Evolutionary conservation across 1,140 invertebrate genomes (phyloP).

Genomic region (Pogonus chalceus): DNA sequence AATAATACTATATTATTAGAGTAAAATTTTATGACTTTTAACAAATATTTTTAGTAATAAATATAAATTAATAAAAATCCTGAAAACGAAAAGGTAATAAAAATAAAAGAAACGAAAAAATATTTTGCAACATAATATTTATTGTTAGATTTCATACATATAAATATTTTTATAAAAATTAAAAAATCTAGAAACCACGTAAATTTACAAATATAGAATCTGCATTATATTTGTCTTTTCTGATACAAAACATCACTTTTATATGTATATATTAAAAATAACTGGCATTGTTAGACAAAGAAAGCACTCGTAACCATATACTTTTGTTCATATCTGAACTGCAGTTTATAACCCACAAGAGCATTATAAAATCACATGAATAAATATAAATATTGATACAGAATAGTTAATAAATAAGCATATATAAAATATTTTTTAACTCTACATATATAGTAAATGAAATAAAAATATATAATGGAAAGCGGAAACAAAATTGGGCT

Average conservation of each 20-base stretch:
- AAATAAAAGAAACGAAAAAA: not conserved
- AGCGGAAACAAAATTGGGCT: too few species aligned
- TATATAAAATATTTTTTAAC: not conserved
- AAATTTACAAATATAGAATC: not conserved
- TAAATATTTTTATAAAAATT: slow-evolving; percentile 6
- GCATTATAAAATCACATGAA: not conserved
- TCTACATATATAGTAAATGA: too few species aligned
- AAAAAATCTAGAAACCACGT: slow-evolving; percentile 6
- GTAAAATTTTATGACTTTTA: too few species aligned
- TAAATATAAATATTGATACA: not conserved
- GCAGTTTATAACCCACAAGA: not conserved
- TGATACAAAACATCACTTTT: not conserved
- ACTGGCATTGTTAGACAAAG: not conserved
- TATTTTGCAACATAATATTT: slow-evolving; percentile 7
- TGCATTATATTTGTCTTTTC: not conserved
- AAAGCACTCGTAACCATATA: not conserved
- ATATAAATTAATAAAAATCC: too few species aligned
- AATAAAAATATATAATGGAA: too few species aligned
- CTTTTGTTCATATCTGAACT: not conserved
- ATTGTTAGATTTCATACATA: not conserved
- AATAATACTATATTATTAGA: too few species aligned
- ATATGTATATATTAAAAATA: not conserved
- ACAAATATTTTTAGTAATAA: too few species aligned
- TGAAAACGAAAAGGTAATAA: too few species aligned
- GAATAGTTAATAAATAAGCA: slow-evolving; percentile 4